Evolutionary conservation across 1,140 invertebrate genomes (phyloP), one percentile per base, ranked within the genome.

Genomic region (Diorhabda carinulata): DNA sequence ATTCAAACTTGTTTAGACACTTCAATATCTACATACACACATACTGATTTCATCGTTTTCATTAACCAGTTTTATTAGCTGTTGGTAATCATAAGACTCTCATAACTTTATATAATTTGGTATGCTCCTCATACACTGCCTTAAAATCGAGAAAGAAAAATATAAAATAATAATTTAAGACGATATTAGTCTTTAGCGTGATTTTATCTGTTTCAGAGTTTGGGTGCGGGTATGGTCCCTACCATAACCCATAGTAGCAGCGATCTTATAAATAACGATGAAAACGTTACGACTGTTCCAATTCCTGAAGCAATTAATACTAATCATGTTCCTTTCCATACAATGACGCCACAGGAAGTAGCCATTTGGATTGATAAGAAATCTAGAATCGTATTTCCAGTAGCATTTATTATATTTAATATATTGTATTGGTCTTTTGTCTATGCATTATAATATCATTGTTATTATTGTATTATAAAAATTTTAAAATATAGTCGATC

Each of bases 391-490:
- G 80, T 92, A 3, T 95, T 95, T 78, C 93, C 93, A 0, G 75
- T 89, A 2, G 81, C 89, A 2, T 95, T 95, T 78, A 74, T 94
- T 1, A 84, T 93, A 58, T 95, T 95, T 77, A 95, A 95, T 76
- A 82, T 91, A 60, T 84, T 94, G 59, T 95, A 94, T 74, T 95
- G 93, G 92, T 88, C 90, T 43, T 93, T 93, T 76, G 91, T 93
- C 3, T 77, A 77, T 58, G 70, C 71, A 7, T 68, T 77, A 52
- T 77, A 67, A 52, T 52, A 52, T 8, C n/a, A 8, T 8, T 52
- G n/a, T 52, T 52, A 8, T 52, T 52, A 3, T 8, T 8, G n/a
- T 52, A 52, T 52, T 52, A 8, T 52, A 52, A 52, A 25, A 25
- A 1, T 25, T 25, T 25, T 25, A 25, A 25, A 25, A 25, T 25